Evolutionary conservation across 2,888 invertebrate genomes (phyloP).

Genomic region (Antheraea assamensis): DNA sequence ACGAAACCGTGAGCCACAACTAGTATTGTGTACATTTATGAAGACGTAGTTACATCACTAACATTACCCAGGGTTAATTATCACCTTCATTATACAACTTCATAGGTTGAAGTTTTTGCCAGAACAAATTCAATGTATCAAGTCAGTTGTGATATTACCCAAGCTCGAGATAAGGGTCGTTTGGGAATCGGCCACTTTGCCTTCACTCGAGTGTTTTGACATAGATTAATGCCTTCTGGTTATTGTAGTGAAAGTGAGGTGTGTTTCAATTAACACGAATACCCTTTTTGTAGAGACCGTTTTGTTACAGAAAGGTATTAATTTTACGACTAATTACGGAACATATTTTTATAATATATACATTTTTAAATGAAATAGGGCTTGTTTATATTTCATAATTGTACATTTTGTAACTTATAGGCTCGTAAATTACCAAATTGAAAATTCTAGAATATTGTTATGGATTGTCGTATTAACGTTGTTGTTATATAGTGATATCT

Average conservation of each 20-base stretch:
- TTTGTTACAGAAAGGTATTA: slow-evolving; percentile 12
- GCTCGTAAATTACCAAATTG: background rate
- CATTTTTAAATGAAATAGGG: background rate
- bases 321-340: background rate
- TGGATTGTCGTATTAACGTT: no score
- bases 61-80: background rate
- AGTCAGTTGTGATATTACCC: slow-evolving; percentile 62
- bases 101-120: background rate
- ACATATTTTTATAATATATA: background rate
- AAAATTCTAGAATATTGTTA: background rate
- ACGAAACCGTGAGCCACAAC: no score
- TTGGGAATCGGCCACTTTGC: slow-evolving; percentile 53
- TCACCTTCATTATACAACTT: background rate
- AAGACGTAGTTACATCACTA: background rate
- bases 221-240: slow-evolving; percentile 60
- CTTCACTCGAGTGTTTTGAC: slow-evolving; percentile 55
- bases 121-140: slow-evolving; percentile 58
- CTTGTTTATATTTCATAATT: background rate
- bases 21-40: background rate
- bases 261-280: slow-evolving; percentile 42
- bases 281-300: slow-evolving; percentile 26
- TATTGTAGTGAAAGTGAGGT: slow-evolving; percentile 50
- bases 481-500: no score
- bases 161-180: slow-evolving; percentile 62
- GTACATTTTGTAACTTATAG: background rate